Evolutionary conservation across 2,113 vertebrate genomes (phyloP), one percentile per base, ranked within the genome.

Genomic region (Lepisosteus osseus): DNA sequence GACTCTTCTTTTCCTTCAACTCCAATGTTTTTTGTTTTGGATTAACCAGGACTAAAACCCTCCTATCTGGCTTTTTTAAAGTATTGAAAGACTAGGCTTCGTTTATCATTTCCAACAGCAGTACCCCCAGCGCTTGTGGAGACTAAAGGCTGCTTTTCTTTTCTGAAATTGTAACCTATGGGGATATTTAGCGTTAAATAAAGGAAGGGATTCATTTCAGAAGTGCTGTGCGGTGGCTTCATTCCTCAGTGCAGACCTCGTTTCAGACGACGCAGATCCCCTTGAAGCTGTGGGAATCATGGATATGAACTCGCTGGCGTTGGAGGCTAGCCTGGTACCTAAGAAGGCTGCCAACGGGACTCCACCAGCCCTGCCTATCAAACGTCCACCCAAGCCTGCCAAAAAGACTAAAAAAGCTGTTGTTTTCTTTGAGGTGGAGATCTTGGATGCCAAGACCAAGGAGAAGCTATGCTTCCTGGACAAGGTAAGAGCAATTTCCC

Each of bases 361-460:
- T 44, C 15, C 85, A 70, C 2, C 65, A 1, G 73, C 86, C 0
- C 3, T 71, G n/a, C 82, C 62, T 0, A 15, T 11, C 70, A 91
- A 86, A 81, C 90, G 91, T 51, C 13, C 71, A 42, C 9, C 89
- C 41, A 95, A 95, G 82, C 76, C 83, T 2, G 61, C 85, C 29
- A 94, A 91, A 86, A 97, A 95, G 82, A 51, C 88, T 87, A 96
- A 96, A 87, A 96, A 94, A 73, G 94, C 92, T 64, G 92, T 93
- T 81, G 93, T 98, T 80, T 98, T 97, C 84, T 97, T 98, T 14
- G 96, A 98, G 96, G 96, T 98, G 95, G 96, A 98, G 94, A 97
- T 98, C 77, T 88, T 97, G 90, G 95, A 97, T 0, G 95, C 93
- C 61, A 95, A 93, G 87, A 97, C 94, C 0, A 87, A 96, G 84